These are phyloP conservation scores for Phaenicophaeus curvirostris DNA, from an alignment of 2,797 vertebrate species.

Conservation along the genomic window DNA sequence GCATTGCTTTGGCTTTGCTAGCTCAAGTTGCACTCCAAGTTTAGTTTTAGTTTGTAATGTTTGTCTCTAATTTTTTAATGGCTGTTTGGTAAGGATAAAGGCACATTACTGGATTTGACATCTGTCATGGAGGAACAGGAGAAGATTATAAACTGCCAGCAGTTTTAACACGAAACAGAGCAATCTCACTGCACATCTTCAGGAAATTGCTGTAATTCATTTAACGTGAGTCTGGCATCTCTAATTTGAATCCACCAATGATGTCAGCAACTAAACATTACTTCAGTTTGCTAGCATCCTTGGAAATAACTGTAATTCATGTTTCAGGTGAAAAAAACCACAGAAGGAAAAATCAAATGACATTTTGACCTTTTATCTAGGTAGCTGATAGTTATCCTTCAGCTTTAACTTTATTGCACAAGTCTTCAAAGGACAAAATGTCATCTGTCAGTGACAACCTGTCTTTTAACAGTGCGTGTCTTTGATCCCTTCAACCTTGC, in stretches of 20 bases:
- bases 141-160: not conserved
- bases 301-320: not conserved
- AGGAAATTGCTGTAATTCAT: not conserved
- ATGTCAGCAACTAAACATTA: not conserved
- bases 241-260: not conserved
- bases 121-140: not conserved
- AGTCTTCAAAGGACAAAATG: not conserved
- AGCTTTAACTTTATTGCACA: not conserved
- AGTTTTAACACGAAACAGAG: not conserved
- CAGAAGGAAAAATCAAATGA: not conserved
- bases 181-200: not conserved
- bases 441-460: not conserved
- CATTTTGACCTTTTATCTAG: not conserved
- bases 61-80: not conserved
- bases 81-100: not conserved
- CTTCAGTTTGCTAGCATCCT: not conserved
- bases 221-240: not conserved
- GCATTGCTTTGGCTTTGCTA: not conserved
- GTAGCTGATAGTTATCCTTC: not conserved
- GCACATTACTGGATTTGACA: not conserved
- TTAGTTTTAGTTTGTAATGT: not conserved
- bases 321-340: not conserved
- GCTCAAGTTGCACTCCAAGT: not conserved
- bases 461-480: not conserved
- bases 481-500: not conserved